Evolutionary conservation across 2,888 invertebrate species (phyloP), one percentile per base, ranked within the genome.

Genomic region (Papilio demoleus): DNA sequence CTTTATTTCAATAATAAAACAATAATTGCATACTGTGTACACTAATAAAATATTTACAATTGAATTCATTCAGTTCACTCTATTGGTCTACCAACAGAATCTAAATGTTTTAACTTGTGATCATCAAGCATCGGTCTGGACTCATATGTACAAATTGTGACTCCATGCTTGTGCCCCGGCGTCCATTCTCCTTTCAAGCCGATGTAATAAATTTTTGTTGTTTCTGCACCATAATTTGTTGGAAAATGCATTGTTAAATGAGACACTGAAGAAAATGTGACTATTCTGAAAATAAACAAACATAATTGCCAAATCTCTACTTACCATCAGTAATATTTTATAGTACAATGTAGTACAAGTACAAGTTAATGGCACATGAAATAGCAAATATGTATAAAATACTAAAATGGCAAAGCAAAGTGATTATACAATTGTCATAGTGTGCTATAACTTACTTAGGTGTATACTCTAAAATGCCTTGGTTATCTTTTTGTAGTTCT

Each of bases 161-260:
- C 97, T 62, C 98, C 98, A 84, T 98, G 98, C 75, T 95, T 93
- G 80, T 96, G 97, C 0, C 95, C 96, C 81, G 96, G 95, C 12
- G 94, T 94, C 93, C 96, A 99, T 91, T 99, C 99, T 24, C 99
- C 99, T 83, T 96, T 95, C 50, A 99, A 93, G 12, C 98, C 99
- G 81, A 99, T 99, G 83, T 99, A 99, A 84, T 96, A 97, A 71
- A 99, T 95, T 81, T 94, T 95, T 1, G 97, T 97, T 62, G 90
- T 94, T n/a, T 97, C 97, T 19, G 93, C 94, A 24, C 98, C 98
- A 90, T 96, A 97, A 88, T 98, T 99, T 17, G 93, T 93, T 9
- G 97, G 97, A 83, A 99, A 97, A 90, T 99, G 97, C 79, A 99
- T 93, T 3, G 97, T 95, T 71, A 99, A 92, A 90, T 99, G 97